Conservation (phyloP, 2,113 vertebrate genomes). For the Empidonax traillii region DNA sequence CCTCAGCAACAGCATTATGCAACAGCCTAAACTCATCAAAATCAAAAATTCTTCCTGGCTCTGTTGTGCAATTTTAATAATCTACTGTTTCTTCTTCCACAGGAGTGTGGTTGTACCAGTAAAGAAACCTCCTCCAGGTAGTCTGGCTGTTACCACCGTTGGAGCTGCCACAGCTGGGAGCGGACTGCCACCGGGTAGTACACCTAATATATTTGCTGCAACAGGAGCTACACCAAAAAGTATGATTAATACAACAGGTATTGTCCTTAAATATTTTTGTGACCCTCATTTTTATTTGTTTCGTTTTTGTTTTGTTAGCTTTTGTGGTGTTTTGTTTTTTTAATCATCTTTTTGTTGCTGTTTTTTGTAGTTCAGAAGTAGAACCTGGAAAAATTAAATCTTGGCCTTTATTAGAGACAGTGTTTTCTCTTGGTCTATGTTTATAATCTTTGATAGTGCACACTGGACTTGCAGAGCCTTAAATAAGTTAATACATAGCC, state of each 20-base stretch:
- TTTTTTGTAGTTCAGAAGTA: not conserved
- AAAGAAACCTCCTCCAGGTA: conserved; percentile 89
- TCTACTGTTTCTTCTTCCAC: not conserved
- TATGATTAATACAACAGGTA: conserved; percentile 98
- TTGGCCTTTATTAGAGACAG: not conserved
- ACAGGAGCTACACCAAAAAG: conserved; percentile 91
- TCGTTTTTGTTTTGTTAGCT: conserved; percentile 43
- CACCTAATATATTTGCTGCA: conserved; percentile 90
- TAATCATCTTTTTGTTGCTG: not conserved
- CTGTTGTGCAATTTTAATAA: not conserved
- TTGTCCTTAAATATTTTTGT: conserved; percentile 79
- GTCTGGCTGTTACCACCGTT: conserved; percentile 85
- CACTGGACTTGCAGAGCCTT: not conserved
- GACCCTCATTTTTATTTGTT: conserved; percentile 64
- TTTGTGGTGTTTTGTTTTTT: conserved; percentile 37
- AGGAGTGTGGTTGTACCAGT: conserved; percentile 96
- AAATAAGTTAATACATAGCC: not conserved
- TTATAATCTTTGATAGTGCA: not conserved
- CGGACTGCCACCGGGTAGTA: conserved; percentile 81
- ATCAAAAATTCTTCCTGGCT: not conserved
- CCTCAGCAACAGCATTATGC: rapidly evolving
- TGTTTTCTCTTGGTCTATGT: not conserved
- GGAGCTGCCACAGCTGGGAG: conserved; percentile 81
- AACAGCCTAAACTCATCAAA: not conserved
- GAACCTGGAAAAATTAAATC: not conserved